Evolutionary conservation across 92 coral and sea anemone genomes (phyloP), one percentile per base, ranked within the genome.

Genomic region (Palythoa grandis): DNA sequence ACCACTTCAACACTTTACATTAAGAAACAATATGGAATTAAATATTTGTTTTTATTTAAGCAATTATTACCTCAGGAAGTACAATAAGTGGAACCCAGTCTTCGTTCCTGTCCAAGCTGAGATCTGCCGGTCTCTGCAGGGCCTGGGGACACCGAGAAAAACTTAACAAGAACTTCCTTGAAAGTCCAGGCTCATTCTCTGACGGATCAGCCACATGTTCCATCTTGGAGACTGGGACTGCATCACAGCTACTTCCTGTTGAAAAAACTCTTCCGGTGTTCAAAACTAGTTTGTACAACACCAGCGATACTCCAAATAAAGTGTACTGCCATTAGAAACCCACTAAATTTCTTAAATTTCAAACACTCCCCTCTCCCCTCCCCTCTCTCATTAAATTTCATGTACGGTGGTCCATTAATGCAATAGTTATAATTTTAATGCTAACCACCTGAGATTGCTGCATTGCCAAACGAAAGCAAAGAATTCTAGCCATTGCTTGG

Each of bases 71-170:
- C 69, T 60, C 58, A 16, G 43, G 29, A 25, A 91, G 85, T 19
- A 91, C 89, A 72, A 91, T 87, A 12, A 8, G 23, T 37, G 77
- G 63, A 72, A 91, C 89, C 93, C 93, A 91, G 78, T 87, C 93
- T 17, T 91, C 93, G 9, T 80, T 72, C 48, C 93, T 91, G 57
- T 91, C 93, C 4, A 87, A 79, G 71, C 83, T 87, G 40, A 91
- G 88, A 68, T 84, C 88, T 22, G 77, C 86, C 7, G 93, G 93
- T 53, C 93, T 87, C 39, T 91, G 72, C 29, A 70, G 74, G 58
- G 93, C 91, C 22, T 78, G 29, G 22, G 91, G 91, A 60, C 82
- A 87, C 11, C 79, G 78, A n/a, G 93, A 91, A 87, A 87, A 83
- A 53, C 83, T 78, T 39, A 91, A 73, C 20, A 91, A 50, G 78